Conservation (phyloP, 2,888 invertebrate species). For the Eumerus sabulonum region DNA sequence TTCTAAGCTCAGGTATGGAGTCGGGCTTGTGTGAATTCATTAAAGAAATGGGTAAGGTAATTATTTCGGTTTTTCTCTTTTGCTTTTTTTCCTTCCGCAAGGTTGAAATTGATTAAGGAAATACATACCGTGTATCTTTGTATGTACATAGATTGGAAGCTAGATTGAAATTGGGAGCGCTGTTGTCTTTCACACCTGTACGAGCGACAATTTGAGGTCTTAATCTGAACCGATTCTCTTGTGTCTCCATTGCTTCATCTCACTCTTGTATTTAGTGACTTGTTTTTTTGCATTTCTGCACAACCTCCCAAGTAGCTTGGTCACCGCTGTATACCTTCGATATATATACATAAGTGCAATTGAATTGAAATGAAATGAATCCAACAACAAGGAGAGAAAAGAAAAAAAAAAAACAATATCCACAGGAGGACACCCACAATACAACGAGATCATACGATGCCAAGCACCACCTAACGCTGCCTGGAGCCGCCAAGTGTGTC, state of each 20-base stretch:
- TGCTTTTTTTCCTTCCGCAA: neutral
- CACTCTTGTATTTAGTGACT: too few species aligned
- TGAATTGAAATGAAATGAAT: conserved; percentile 5
- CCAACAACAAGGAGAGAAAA: too few species aligned
- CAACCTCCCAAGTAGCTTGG: conserved; percentile 41
- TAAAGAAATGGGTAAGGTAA: conserved; percentile 23
- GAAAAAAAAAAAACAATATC: too few species aligned
- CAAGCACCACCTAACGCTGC: conserved; percentile 10
- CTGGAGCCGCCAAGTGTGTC: conserved; percentile 3
- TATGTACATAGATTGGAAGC: too few species aligned
- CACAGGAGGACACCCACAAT: conserved; percentile 55
- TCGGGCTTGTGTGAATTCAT: conserved; percentile 13
- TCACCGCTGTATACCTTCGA: too few species aligned
- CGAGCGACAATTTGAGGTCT: conserved; percentile 61
- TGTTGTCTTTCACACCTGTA: conserved; percentile 47
- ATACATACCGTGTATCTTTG: too few species aligned
- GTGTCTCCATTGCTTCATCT: conserved; percentile 3
- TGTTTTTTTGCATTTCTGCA: conserved; percentile 12
- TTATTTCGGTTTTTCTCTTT: neutral
- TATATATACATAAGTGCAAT: too few species aligned
- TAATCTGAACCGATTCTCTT: conserved; percentile 40
- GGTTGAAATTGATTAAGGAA: conserved; percentile 23
- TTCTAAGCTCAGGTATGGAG: conserved; percentile 11
- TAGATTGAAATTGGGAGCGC: neutral
- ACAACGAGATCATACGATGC: conserved; percentile 35